These are phyloP conservation scores for Melitaea athalia DNA, from an alignment of 2,888 invertebrate genomes.

Conservation along the genomic window DNA sequence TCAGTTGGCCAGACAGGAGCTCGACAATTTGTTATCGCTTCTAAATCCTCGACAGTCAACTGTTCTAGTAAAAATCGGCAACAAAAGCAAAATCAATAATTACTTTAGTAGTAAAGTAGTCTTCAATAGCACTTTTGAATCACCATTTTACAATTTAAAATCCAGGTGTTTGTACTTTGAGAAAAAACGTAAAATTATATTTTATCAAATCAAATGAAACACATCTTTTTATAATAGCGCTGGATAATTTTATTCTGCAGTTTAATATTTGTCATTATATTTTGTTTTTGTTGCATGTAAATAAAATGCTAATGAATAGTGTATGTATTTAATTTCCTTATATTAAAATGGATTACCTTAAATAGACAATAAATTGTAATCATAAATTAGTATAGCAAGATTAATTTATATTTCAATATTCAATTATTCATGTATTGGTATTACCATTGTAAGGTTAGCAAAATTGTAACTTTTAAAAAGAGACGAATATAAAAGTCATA, in stretches of 20 bases:
- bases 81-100: no score
- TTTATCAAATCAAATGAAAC: no score
- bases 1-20: no score
- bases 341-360: not conserved
- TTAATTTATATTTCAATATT: not conserved
- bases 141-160: no score
- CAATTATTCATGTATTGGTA: not conserved
- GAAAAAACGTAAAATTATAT: no score
- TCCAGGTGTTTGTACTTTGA: no score
- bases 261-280: not conserved
- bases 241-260: not conserved
- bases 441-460: not conserved
- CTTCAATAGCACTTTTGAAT: no score
- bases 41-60: no score
- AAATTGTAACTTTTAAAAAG: not conserved
- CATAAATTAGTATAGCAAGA: not conserved
- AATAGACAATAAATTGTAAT: slow-evolving; percentile 1
- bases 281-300: not conserved
- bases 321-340: not conserved
- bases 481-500: not conserved
- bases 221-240: no score
- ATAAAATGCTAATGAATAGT: not conserved
- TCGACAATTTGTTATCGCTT: no score
- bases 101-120: no score
- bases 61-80: no score